Evolutionary conservation across 1,140 invertebrate species (phyloP), one percentile per base, ranked within the genome.

Genomic region (Campodea augens): DNA sequence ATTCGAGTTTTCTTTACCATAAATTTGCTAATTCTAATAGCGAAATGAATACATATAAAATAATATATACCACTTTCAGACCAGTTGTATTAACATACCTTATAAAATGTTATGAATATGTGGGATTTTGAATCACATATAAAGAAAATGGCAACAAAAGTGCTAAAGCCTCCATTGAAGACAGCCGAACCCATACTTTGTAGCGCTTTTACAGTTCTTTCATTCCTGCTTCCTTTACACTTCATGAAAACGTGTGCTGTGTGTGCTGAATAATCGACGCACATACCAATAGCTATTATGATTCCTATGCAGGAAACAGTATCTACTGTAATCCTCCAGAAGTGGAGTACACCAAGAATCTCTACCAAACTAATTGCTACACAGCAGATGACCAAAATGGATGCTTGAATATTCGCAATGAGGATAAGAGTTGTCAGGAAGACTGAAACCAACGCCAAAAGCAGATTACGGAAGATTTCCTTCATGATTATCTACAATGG

Each of bases 241-340:
- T 62, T 54, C 50, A 86, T 67, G 59, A 86, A 88, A 3, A 77
- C 78, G 52, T 86, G 80, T n/a, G 80, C 83, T 7, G 90, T 77
- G 58, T 91, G 85, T 4, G 84, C 82, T 0, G 84, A 82, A 51
- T 89, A 86, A 65, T 91, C 85, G 1, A 90, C 82, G 54, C 83
- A 85, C 25, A 91, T 66, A 25, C 86, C 85, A 52, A 88, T 80
- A n/a, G 78, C 81, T 42, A 91, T 64, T 53, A 88, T 81, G 7
- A 87, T 62, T 43, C 62, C 78, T 49, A 91, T 84, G 58, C 82
- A 86, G 23, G 83, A 82, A 22, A 86, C 81, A 38, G 83, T 76
- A 55, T 90, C 85, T 27, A 91, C 77, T 2, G 81, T 85, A 43
- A 88, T 67, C 5, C 78, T 82, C 85, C 84, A 78, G 45, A 73